Evolutionary conservation across 2,113 vertebrate genomes (phyloP), one percentile per base, ranked within the genome.

Genomic region (Psittacula cyanocephala): DNA sequence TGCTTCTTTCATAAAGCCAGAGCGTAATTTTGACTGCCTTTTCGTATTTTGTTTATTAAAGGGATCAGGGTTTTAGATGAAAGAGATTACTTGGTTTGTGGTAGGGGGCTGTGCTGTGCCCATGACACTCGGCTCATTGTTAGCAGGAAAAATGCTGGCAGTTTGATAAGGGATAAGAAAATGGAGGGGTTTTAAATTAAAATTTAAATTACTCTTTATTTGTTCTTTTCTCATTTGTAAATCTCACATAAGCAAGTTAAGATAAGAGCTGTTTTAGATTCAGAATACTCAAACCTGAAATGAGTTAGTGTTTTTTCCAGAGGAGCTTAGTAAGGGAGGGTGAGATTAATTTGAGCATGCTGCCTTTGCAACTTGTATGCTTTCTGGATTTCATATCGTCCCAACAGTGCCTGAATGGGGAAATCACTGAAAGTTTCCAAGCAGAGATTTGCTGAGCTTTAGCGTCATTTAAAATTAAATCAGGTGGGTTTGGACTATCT

Each of bases 31-130:
- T 97, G 98, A 97, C 97, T 96, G 98, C 97, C 98, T 98, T 98
- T 98, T 98, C 98, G 97, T 98, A 98, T 98, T 98, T 98, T 99
- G 98, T 98, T 99, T 98, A 98, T 98, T 97, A 98, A 98, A 98
- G 95, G 98, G 98, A 98, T 98, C 98, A 98, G 96, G 95, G 91
- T 88, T 98, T 98, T 98, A 96, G 98, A 98, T 98, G 98, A 98
- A 98, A 98, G 98, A 98, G 98, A 98, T 98, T 97, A 98, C 97
- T 98, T 97, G 96, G 97, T 97, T 97, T 97, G 98, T 97, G 97
- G 97, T 96, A 95, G 96, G 97, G 94, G 97, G 95, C 94, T 95
- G 95, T 92, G 91, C 93, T 92, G 76, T 96, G 96, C 97, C 98
- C 98, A 92, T 97, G 98, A 98, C 97, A 96, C 97, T 98, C 72